Evolutionary conservation across 2,797 vertebrate species (phyloP).

Genomic region (Oreochromis mossambicus): DNA sequence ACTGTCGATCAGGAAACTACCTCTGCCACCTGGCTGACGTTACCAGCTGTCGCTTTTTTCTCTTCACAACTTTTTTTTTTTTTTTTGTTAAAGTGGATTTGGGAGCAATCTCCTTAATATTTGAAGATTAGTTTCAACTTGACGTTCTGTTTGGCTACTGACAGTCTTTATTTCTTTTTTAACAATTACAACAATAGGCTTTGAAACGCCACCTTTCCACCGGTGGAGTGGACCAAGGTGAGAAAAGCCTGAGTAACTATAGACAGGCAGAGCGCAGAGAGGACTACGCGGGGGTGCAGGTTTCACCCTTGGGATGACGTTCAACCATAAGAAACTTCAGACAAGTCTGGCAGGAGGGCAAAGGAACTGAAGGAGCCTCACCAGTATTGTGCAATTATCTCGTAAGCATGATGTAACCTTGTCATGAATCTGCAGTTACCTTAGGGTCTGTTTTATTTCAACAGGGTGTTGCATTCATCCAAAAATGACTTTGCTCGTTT

Average conservation of each 20-base stretch:
- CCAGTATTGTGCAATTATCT: slow-evolving; percentile 47
- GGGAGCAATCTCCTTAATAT: slow-evolving; percentile 14
- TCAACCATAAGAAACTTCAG: slow-evolving; percentile 56
- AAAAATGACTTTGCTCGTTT: neutral
- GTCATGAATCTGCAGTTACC: neutral
- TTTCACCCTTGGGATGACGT: slow-evolving; percentile 71
- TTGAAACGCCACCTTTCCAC: slow-evolving; percentile 15
- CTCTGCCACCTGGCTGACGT: slow-evolving; percentile 20
- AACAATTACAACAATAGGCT: slow-evolving; percentile 34
- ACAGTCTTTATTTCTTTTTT: slow-evolving; percentile 16
- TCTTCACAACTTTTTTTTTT: slow-evolving; percentile 10
- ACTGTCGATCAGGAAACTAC: slow-evolving; percentile 50
- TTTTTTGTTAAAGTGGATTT: slow-evolving; percentile 28
- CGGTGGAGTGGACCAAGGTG: slow-evolving; percentile 58
- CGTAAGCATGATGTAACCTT: slow-evolving; percentile 57
- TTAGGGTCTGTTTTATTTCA: neutral
- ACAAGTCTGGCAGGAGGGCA: slow-evolving; percentile 59
- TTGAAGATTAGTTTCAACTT: slow-evolving; percentile 38
- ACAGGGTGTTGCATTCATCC: neutral
- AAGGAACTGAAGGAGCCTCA: slow-evolving; percentile 60
- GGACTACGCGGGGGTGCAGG: slow-evolving; percentile 25
- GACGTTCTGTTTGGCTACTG: slow-evolving; percentile 26
- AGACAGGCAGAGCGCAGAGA: slow-evolving; percentile 16
- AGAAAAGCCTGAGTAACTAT: slow-evolving; percentile 28
- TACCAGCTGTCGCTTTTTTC: neutral